Base-by-base conservation (phyloP, 2,113 vertebrate species). In the Embiotoca jacksoni region DNA sequence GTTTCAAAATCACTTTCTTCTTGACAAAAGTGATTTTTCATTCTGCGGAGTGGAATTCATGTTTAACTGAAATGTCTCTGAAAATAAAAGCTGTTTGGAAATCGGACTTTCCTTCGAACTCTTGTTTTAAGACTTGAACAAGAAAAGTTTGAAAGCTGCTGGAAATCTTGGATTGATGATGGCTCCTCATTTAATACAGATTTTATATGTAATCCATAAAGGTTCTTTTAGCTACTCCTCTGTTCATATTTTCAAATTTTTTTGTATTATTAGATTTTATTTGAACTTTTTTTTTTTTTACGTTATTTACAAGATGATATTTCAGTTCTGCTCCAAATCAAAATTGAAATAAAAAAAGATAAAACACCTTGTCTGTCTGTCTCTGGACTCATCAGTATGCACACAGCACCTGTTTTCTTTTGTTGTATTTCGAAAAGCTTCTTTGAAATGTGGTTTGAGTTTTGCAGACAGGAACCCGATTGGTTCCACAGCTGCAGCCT, bases 361-460 rank as follows among this genome's bases (percentile, higher is more conserved):
- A 23, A 23, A 23, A 23, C 23, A 23, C 23, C 23, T 54, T 36
- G 7, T 80, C 58, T 78, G 46, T 63, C 56, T 80, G 53, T 65
- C 56, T 77, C 60, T 55, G 30, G 13, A 3, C 61, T 84, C 58
- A 82, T 85, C 69, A 72, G 56, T 79, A 75, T 84, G 83, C 74
- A 81, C 13, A 32, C 23, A 84, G 62, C 49, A 76, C 67, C 71
- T 83, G 59, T 67, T 76, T 67, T 10, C 53, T 78, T 83, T 79
- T 60, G 33, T 33, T 74, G 23, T 65, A 75, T 49, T 75, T 64
- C 64, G 67, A 52, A 68, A 80, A 78, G 76, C 61, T 72, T 68
- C 60, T 85, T 79, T 75, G 67, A 80, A 83, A 74, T 84, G 60
- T 86, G 76, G 76, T 72, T 78, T 10, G 2, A 58, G 47, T 72